Evolutionary conservation across 2,888 invertebrate genomes (phyloP).

Genomic region (Bembecia ichneumoniformis): DNA sequence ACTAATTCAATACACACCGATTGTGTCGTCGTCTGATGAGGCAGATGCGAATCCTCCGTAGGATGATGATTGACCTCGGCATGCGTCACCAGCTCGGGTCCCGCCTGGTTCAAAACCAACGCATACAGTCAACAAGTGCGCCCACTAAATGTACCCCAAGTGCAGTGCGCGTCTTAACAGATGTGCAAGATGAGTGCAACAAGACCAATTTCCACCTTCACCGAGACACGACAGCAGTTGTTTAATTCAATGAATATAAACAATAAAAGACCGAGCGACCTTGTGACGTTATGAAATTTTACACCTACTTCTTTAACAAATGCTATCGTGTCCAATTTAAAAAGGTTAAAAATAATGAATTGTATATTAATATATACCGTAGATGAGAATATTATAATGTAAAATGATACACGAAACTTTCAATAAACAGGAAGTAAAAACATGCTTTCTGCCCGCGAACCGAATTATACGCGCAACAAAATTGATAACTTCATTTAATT

Average conservation of each 20-base stretch:
- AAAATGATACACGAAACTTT: no score
- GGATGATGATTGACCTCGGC: constrained; percentile 73
- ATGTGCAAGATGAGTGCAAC: background rate
- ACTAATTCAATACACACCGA: constrained; percentile 32
- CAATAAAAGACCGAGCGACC: no score
- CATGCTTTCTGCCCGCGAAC: no score
- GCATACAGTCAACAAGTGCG: background rate
- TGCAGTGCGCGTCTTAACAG: background rate
- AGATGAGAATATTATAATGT: no score
- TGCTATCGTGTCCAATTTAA: no score
- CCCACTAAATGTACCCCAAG: background rate
- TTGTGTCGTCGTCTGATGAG: constrained; percentile 73
- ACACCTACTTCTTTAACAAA: no score
- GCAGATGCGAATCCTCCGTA: constrained; percentile 73
- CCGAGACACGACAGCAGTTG: background rate
- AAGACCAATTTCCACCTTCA: background rate
- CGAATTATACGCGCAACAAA: no score
- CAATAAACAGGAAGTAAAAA: no score
- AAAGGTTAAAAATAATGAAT: no score
- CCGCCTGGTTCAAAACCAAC: constrained; percentile 26
- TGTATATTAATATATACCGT: no score
- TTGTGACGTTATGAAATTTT: no score
- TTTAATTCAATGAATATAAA: background rate
- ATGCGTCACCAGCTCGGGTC: constrained; percentile 67
- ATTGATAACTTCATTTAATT: no score